Percentiles rank a stretch among this genome's conserved stretches.
phyloP scores from a whole-genome alignment of 92 coral and sea anemone genomes.

The Parazoanthus swiftii region DNA sequence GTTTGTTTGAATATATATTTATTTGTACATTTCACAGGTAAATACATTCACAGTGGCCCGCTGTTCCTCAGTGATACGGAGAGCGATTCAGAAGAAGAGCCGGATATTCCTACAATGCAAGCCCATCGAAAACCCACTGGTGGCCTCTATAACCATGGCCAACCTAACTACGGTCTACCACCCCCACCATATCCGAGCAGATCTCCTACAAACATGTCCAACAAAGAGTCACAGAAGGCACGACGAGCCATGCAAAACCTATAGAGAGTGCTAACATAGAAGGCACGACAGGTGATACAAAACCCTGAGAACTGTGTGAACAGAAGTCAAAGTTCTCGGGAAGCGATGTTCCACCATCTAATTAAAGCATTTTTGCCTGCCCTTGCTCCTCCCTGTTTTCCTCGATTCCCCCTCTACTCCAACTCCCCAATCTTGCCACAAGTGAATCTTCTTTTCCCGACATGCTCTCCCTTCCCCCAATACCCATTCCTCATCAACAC shows the following conservation, averaged over 20 bases:
- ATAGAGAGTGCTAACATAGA: conserved; percentile 12
- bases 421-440: too few relatives aligned
- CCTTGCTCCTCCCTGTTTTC: too few relatives aligned
- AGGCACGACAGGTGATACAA: too few relatives aligned
- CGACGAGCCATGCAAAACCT: conserved; percentile 86
- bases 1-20: too few relatives aligned
- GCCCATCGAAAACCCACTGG: conserved; percentile 17
- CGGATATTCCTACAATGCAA: conserved; percentile 51
- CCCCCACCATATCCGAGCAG: conserved; percentile 60
- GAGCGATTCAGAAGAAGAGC: conserved; percentile 84
- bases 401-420: too few relatives aligned
- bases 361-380: too few relatives aligned
- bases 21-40: conserved; percentile 53
- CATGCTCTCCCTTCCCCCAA: too few relatives aligned
- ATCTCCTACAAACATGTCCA: conserved; percentile 19
- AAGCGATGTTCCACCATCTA: too few relatives aligned
- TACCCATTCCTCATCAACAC: too few relatives aligned
- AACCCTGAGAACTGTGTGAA: too few relatives aligned
- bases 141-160: not conserved
- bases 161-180: conserved; percentile 48
- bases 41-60: conserved; percentile 83
- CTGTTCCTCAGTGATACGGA: conserved; percentile 95
- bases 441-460: too few relatives aligned
- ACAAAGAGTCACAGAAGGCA: conserved; percentile 44
- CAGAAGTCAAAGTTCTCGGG: too few relatives aligned